These are phyloP conservation scores for Pogoniulus pusillus DNA, from an alignment of 2,797 vertebrate genomes.

Conservation along the genomic window DNA sequence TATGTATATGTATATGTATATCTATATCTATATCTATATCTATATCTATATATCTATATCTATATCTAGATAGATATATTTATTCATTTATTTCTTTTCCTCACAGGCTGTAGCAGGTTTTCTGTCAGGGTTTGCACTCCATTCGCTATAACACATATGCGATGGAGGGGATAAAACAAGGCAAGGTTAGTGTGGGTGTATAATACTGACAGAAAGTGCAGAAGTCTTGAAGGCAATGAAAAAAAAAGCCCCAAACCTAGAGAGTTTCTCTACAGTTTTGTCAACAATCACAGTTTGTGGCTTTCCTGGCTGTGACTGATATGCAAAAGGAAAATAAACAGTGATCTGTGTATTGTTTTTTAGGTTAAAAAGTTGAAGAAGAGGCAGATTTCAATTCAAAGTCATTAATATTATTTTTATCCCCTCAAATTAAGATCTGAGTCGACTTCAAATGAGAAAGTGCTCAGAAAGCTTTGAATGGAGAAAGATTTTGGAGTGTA, in stretches of 20 bases:
- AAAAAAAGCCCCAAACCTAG: background rate
- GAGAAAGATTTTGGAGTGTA: no score
- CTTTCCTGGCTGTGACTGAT: background rate
- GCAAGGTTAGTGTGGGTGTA: background rate
- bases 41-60: no score
- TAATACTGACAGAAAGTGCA: background rate
- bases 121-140: background rate
- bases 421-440: background rate
- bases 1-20: no score
- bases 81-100: background rate
- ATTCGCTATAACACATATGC: background rate
- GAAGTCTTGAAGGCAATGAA: background rate
- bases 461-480: background rate
- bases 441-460: background rate
- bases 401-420: background rate
- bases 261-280: background rate
- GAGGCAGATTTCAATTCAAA: conserved; percentile 4
- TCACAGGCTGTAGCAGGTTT: rapidly evolving
- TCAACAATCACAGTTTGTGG: background rate
- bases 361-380: conserved; percentile 1
- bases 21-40: background rate
- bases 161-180: background rate
- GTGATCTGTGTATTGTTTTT: background rate
- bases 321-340: background rate
- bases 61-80: no score